These are phyloP conservation scores for Sipunculus nudus DNA, from an alignment of 2,888 invertebrate species.

Conservation along the genomic window DNA sequence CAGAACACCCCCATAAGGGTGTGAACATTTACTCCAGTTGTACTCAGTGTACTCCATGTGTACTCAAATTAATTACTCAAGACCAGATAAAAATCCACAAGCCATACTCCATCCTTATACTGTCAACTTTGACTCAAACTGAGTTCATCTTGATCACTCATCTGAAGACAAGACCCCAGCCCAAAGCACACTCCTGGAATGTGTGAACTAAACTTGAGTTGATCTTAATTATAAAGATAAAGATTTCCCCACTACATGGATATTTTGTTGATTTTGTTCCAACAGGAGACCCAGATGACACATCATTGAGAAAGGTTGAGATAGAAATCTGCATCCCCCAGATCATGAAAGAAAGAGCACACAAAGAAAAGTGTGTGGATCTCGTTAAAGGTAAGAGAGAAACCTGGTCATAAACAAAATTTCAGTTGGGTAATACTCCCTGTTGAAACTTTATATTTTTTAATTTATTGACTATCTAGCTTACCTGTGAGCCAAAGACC, in stretches of 20 bases:
- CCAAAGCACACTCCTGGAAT: too few relatives aligned
- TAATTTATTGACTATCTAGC: not conserved
- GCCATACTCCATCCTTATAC: too few relatives aligned
- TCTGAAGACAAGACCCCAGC: too few relatives aligned
- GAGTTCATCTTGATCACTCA: too few relatives aligned
- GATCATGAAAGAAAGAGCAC: slow-evolving; percentile 85
- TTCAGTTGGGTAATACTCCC: not conserved
- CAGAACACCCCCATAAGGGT: too few relatives aligned
- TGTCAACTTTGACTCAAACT: too few relatives aligned
- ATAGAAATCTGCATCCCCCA: slow-evolving; percentile 87
- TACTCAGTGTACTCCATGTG: too few relatives aligned
- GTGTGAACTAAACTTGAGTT: too few relatives aligned
- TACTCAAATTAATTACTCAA: too few relatives aligned
- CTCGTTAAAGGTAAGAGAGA: slow-evolving; percentile 76
- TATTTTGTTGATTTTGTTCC: slow-evolving; percentile 5
- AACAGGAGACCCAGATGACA: slow-evolving; percentile 86
- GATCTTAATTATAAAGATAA: too few relatives aligned
- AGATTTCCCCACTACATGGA: slow-evolving; percentile 8
- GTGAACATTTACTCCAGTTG: too few relatives aligned
- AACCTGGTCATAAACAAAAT: not conserved
- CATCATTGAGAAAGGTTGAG: slow-evolving; percentile 85
- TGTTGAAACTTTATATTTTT: not conserved
- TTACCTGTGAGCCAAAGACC: not conserved
- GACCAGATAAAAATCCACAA: too few relatives aligned
- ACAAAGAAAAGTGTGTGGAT: slow-evolving; percentile 78